A percentile compares a stretch with the other conserved stretches of the same genome.
Evolutionary conservation across 2,113 vertebrate genomes (phyloP).

Genomic region (mouse (Mus musculus)): GRCm39 chr11:118753001-118753500

Average conservation of each 20-base stretch:
- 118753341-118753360: neutral
- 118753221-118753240: conserved; percentile 64
- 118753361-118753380: neutral
- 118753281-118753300: conserved; percentile 64
- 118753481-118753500: neutral
- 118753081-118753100: neutral
- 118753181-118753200: conserved; percentile 63
- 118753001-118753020: accelerated
- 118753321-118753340: neutral
- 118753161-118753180: conserved; percentile 78
- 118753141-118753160: conserved; percentile 64
- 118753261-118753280: conserved; percentile 52
- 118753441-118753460: neutral
- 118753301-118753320: conserved; percentile 62
- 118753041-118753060: accelerated
- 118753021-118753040: neutral
- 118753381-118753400: neutral
- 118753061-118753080: neutral
- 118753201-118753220: conserved; percentile 53
- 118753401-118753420: neutral
- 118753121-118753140: conserved; percentile 70
- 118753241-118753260: conserved; percentile 54
- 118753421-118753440: neutral
- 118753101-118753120: neutral
- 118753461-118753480: neutral